These are phyloP conservation scores for Papilio aristodemus DNA, from an alignment of 1,140 invertebrate species.

Conservation along the genomic window DNA sequence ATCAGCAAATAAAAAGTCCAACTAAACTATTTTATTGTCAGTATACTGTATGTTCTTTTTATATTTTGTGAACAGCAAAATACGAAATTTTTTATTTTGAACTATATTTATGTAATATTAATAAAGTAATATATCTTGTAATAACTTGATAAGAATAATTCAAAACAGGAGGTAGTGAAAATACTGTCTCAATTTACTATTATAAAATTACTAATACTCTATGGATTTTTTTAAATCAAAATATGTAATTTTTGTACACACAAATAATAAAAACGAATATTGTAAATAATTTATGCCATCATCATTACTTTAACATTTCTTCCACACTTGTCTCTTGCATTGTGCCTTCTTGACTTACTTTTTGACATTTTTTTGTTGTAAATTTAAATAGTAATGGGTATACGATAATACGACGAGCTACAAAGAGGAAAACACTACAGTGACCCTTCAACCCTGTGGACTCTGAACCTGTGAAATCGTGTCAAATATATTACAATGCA, in stretches of 20 bases:
- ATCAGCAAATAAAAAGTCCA: background rate
- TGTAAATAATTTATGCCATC: too few relatives aligned
- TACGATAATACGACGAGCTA: conserved; percentile 29
- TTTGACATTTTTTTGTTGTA: too few relatives aligned
- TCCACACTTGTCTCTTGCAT: too few relatives aligned
- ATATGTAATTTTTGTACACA: too few relatives aligned
- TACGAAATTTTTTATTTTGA: background rate
- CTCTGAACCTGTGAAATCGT: conserved; percentile 68
- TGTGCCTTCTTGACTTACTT: too few relatives aligned
- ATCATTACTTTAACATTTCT: too few relatives aligned
- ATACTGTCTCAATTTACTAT: conserved; percentile 18
- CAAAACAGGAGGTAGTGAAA: conserved; percentile 9
- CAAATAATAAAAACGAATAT: too few relatives aligned
- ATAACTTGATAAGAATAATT: background rate
- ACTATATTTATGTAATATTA: background rate
- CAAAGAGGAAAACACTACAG: conserved; percentile 47
- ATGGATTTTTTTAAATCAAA: too few relatives aligned
- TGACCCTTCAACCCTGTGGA: conserved; percentile 71
- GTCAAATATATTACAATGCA: conserved; percentile 44
- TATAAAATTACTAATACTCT: background rate
- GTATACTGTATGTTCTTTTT: background rate
- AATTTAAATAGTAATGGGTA: conserved; percentile 21
- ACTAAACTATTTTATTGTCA: conserved; percentile 23
- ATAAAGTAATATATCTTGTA: conserved; percentile 2
- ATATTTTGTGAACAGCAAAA: background rate